These are phyloP conservation scores for Hydractinia symbiolongicarpus DNA, from an alignment of 30 jellyfish, hydroid and myxozoan species.

Conservation along the genomic window DNA sequence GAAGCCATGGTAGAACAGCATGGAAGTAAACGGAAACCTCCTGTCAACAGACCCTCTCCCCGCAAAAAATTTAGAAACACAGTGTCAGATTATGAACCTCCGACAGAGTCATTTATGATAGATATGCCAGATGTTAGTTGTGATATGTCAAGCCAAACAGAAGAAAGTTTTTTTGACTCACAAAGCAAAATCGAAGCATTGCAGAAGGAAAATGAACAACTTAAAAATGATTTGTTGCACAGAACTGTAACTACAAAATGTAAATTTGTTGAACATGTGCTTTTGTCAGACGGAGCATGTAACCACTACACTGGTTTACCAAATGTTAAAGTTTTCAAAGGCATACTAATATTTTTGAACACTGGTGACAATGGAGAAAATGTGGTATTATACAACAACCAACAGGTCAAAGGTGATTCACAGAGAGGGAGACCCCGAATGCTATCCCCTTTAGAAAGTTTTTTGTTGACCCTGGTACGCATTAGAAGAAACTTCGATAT, in stretches of 20 bases:
- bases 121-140: no score
- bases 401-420: slow-evolving; percentile 1
- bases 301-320: background rate
- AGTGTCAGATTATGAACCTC: no score
- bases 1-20: no score
- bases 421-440: slow-evolving; percentile 5
- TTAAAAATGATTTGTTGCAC: background rate
- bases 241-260: background rate
- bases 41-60: no score
- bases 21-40: no score
- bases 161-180: no score
- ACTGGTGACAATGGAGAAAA: slow-evolving; percentile 6
- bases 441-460: slow-evolving; percentile 3
- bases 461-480: slow-evolving; percentile 14
- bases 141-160: no score
- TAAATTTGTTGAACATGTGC: background rate
- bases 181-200: no score
- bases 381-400: slow-evolving; percentile 3
- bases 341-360: slow-evolving; percentile 7
- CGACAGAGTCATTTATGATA: no score
- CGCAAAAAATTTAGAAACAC: no score
- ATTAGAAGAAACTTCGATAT: background rate
- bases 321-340: slow-evolving; percentile 2
- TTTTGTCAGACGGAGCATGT: background rate
- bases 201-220: background rate